Base-by-base conservation (phyloP, 2,888 invertebrate genomes). In the Epinotia ramella region DNA sequence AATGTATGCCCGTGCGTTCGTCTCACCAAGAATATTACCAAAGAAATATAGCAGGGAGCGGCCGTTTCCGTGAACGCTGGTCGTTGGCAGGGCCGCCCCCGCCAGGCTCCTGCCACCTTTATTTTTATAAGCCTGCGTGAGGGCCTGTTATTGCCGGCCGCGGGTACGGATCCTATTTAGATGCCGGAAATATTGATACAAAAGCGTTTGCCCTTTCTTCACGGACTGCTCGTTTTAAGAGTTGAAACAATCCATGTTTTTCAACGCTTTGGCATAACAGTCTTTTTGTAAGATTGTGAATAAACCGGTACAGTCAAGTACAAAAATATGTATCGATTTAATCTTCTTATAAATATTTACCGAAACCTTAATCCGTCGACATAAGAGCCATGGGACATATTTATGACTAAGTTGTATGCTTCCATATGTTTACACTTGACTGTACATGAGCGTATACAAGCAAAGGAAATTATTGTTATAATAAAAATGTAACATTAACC, bases 11-110 rank as follows among this genome's bases (percentile, higher is more conserved):
- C 74, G 59, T 74, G 24, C 33, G 24, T 59, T 49, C 24, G 33
- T 24, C 20, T 5, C 60, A 28, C 63, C 73, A 74, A 74, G 74
- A 70, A 74, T 74, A 74, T 74, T 69, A 69, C 74, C 69, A 57
- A 74, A 74, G 69, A 74, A 74, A 70, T 74, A 74, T 74, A 69
- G 64, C 44, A 49, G 74, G 69, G 63, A 65, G 69, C 49, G 69
- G 74, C 49, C 44, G 74, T 65, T 70, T 60, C 70, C 65, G 74
- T 73, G 74, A 74, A 53, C 40, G 74, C 49, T 40, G 65, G 74
- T 65, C 74, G 69, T 74, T 68, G 57, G 53, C 20, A 56, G 62
- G 46, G 59, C 16, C 59, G 64, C 56, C 59, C 66, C 28, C 33
- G 33, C 18, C 53, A 20, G 24, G 66, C 53, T 5, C 56, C 68